A percentile compares a stretch with the other conserved stretches of the same genome.
Conservation (phyloP, 2,797 vertebrate species). For the Todus mexicanus region DNA sequence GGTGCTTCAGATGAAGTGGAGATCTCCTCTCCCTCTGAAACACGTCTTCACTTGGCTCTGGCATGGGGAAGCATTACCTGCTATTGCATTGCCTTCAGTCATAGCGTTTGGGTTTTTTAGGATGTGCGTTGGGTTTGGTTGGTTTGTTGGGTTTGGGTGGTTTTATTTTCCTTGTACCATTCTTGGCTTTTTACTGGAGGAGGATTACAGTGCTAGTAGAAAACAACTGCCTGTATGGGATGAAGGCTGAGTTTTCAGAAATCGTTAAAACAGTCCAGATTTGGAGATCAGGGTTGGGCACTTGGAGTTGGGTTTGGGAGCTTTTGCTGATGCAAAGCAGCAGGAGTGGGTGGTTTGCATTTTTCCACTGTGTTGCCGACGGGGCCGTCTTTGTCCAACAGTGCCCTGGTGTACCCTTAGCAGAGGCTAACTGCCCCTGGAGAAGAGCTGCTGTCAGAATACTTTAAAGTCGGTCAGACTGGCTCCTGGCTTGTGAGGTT, state of each 20-base stretch:
- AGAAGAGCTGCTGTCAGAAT: constrained; percentile 57
- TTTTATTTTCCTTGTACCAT: neutral
- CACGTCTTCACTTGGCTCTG: neutral
- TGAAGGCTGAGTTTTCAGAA: neutral
- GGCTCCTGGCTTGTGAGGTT: constrained; percentile 35
- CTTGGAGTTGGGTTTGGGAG: neutral
- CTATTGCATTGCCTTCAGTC: neutral
- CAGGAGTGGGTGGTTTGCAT: neutral
- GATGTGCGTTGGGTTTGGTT: no score
- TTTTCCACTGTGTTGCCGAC: neutral
- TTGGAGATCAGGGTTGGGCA: neutral
- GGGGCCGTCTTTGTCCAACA: constrained; percentile 15
- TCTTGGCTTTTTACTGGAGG: neutral
- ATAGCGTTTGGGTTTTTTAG: neutral
- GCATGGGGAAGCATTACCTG: neutral
- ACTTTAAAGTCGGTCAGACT: constrained; percentile 52
- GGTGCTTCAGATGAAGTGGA: neutral
- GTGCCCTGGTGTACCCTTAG: neutral
- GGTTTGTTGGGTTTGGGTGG: no score
- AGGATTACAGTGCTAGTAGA: neutral
- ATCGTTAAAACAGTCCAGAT: neutral
- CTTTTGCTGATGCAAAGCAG: neutral
- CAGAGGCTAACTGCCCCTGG: neutral
- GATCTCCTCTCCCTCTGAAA: neutral
- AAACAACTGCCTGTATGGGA: neutral